Evolutionary conservation across 2,888 invertebrate species (phyloP).

Genomic region (Apodemia duryi): DNA sequence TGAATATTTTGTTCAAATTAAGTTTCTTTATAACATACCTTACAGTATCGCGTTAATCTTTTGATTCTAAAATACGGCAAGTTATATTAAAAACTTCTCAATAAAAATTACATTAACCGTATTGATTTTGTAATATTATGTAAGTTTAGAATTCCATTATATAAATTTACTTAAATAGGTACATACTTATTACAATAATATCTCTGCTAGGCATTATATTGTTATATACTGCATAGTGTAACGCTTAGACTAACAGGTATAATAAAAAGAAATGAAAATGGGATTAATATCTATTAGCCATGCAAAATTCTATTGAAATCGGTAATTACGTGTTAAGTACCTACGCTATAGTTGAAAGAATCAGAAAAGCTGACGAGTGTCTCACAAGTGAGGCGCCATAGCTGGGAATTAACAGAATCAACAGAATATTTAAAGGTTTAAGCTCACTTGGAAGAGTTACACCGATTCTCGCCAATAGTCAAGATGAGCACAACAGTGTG

Average conservation of each 20-base stretch:
- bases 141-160: background rate
- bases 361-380: conserved; percentile 60
- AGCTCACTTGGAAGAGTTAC: conserved; percentile 68
- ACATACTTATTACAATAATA: background rate
- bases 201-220: background rate
- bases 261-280: conserved; percentile 7
- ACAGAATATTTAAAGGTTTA: conserved; percentile 50
- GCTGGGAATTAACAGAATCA: conserved; percentile 48
- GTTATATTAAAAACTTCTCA: too few relatives aligned
- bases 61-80: too few relatives aligned
- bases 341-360: conserved; percentile 27
- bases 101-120: too few relatives aligned
- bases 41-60: too few relatives aligned
- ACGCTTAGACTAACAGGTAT: background rate
- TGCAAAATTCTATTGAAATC: conserved; percentile 2
- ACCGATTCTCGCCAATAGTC: conserved; percentile 63
- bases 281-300: conserved; percentile 7
- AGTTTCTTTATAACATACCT: too few relatives aligned
- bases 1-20: too few relatives aligned
- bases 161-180: background rate
- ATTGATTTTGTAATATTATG: too few relatives aligned
- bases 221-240: background rate
- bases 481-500: conserved; percentile 74
- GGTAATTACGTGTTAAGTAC: conserved; percentile 17
- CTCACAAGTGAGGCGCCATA: conserved; percentile 79